Conservation (phyloP, 2,888 invertebrate genomes). For the Zhuqinia jingwanae region DNA sequence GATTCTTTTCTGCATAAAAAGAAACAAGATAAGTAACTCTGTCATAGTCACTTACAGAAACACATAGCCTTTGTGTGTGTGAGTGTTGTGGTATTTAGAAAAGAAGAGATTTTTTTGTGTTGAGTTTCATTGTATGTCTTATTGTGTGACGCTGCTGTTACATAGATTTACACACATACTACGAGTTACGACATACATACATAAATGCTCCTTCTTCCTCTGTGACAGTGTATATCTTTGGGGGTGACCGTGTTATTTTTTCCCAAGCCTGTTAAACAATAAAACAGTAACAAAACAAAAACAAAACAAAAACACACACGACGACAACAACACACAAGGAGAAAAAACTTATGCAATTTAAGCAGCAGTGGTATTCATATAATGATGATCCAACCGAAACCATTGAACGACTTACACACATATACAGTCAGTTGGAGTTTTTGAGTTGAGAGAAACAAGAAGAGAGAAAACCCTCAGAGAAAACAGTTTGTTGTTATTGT, state of each 20-base stretch:
- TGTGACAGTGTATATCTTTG: neutral
- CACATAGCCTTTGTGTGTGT: too few relatives aligned
- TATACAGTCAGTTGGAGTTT: too few relatives aligned
- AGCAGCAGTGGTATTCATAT: neutral
- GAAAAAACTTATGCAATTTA: neutral
- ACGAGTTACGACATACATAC: too few relatives aligned
- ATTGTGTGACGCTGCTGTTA: neutral
- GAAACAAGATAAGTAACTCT: too few relatives aligned
- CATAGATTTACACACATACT: neutral
- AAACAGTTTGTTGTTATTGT: constrained; percentile 27
- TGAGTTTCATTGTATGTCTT: too few relatives aligned
- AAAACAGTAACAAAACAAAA: neutral
- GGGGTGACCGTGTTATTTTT: neutral
- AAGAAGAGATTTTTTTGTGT: too few relatives aligned
- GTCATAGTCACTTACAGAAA: too few relatives aligned
- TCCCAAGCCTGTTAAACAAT: too few relatives aligned
- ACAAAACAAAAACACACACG: neutral
- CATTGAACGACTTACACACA: neutral
- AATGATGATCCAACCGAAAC: constrained; percentile 27
- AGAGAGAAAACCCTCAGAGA: constrained; percentile 42
- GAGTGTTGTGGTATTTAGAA: too few relatives aligned
- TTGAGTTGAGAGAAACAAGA: neutral
- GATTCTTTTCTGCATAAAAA: too few relatives aligned
- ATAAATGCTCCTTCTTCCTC: neutral
- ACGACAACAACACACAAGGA: neutral